These are phyloP conservation scores for Drosophila orosa DNA, from an alignment of 1,140 invertebrate genomes.

Conservation along the genomic window DNA sequence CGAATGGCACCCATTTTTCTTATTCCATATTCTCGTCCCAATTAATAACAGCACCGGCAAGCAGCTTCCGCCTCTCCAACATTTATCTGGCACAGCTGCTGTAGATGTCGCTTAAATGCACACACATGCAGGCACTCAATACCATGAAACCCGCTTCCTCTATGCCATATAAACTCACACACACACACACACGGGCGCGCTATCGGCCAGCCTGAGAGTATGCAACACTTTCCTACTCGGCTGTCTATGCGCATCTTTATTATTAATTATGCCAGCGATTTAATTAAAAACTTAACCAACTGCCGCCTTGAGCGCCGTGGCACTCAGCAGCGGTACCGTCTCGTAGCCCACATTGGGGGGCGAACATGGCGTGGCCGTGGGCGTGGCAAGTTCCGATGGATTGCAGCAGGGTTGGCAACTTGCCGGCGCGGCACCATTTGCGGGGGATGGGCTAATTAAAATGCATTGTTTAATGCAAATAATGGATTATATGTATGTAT, in stretches of 20 bases:
- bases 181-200: slow-evolving; percentile 3
- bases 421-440: slow-evolving; percentile 36
- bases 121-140: slow-evolving; percentile 37
- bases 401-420: slow-evolving; percentile 48
- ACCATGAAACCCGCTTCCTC: not conserved
- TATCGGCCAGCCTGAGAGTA: slow-evolving; percentile 43
- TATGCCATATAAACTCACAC: not conserved
- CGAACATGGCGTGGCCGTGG: slow-evolving; percentile 20
- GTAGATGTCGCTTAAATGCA: slow-evolving; percentile 23
- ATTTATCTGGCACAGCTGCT: slow-evolving; percentile 25
- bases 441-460: slow-evolving; percentile 71
- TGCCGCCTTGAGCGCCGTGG: slow-evolving; percentile 57
- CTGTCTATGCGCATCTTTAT: slow-evolving; percentile 57
- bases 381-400: slow-evolving; percentile 21
- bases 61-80: not conserved
- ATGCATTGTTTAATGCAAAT: slow-evolving; percentile 70
- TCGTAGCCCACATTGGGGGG: slow-evolving; percentile 22
- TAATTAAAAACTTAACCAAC: slow-evolving; percentile 70
- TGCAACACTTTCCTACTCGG: slow-evolving; percentile 54
- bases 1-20: not conserved
- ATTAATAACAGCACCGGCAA: not conserved
- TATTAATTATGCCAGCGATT: slow-evolving; percentile 68
- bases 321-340: slow-evolving; percentile 55
- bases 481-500: slow-evolving; percentile 55
- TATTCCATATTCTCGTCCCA: no score